Evolutionary conservation across 53 echinoderm and acorn worm species (phyloP).

Genomic region (Echinarachnius parma): DNA sequence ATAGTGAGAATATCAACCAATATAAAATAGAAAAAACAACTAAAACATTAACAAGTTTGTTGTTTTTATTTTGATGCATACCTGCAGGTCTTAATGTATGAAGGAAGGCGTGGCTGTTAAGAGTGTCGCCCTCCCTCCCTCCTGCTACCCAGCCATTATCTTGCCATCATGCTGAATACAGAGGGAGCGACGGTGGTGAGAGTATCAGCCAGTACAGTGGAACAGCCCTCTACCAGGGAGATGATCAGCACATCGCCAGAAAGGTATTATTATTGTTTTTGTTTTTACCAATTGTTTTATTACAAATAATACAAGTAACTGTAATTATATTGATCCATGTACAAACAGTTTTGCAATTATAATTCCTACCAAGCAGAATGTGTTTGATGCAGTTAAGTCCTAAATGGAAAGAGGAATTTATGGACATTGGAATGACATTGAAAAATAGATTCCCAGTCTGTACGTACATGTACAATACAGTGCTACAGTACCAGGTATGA

Average conservation of each 20-base stretch:
- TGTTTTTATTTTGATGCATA: neutral
- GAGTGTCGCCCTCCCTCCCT: constrained; percentile 14
- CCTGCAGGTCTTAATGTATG: neutral
- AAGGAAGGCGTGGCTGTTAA: constrained; percentile 3
- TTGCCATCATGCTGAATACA: constrained; percentile 42
- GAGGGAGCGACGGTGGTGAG: constrained; percentile 36
- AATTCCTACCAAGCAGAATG: too few species aligned
- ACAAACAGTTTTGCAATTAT: too few species aligned
- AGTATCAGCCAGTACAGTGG: constrained; percentile 31
- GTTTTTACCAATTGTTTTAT: too few species aligned
- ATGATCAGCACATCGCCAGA: constrained; percentile 23
- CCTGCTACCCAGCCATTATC: constrained; percentile 14
- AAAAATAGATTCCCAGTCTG: too few species aligned
- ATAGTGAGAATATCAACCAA: too few species aligned
- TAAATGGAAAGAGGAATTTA: too few species aligned
- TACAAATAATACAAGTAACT: too few species aligned
- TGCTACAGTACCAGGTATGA: too few species aligned
- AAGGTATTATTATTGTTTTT: constrained; percentile 24
- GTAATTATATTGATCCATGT: too few species aligned
- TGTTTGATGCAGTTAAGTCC: too few species aligned
- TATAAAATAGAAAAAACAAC: neutral
- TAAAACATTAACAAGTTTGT: neutral
- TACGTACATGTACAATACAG: too few species aligned
- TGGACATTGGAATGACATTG: too few species aligned
- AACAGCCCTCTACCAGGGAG: constrained; percentile 10